Conservation (phyloP, 2,888 invertebrate genomes). For the Antitype chi region DNA sequence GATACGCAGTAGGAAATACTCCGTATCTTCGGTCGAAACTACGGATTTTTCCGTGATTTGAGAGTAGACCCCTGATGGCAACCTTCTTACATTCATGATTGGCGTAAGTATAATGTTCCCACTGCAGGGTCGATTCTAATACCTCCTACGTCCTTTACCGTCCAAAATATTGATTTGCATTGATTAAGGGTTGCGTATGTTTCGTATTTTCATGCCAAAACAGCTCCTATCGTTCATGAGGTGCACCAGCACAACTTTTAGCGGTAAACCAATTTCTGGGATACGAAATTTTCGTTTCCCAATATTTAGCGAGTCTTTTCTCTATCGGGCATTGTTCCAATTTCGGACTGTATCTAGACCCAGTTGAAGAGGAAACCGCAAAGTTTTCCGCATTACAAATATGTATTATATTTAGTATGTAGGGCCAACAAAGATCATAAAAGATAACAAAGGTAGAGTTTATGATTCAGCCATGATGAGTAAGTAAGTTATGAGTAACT, state of each 20-base stretch:
- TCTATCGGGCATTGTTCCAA: conserved; percentile 42
- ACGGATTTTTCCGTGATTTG: no score
- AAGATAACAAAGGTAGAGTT: conserved; percentile 51
- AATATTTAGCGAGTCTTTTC: neutral
- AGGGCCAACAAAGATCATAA: conserved; percentile 43
- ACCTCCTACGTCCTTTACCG: neutral
- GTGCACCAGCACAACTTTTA: neutral
- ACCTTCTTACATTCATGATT: no score
- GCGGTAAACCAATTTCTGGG: neutral
- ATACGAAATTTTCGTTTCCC: neutral
- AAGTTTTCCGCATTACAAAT: conserved; percentile 36
- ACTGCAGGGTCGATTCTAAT: neutral
- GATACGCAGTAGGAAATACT: no score
- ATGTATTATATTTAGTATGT: conserved; percentile 17
- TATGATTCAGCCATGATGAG: conserved; percentile 52
- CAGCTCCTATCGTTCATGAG: no score
- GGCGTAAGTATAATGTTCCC: no score
- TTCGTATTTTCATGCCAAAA: neutral
- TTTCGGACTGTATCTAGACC: neutral
- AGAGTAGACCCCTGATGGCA: no score
- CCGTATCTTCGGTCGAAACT: no score
- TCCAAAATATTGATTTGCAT: neutral
- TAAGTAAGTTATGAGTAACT: conserved; percentile 39
- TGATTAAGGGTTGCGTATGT: no score
- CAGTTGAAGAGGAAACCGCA: conserved; percentile 1